Evolutionary conservation across 2,797 vertebrate species (phyloP), one percentile per base, ranked within the genome.

Genomic region (Octomys mimax): DNA sequence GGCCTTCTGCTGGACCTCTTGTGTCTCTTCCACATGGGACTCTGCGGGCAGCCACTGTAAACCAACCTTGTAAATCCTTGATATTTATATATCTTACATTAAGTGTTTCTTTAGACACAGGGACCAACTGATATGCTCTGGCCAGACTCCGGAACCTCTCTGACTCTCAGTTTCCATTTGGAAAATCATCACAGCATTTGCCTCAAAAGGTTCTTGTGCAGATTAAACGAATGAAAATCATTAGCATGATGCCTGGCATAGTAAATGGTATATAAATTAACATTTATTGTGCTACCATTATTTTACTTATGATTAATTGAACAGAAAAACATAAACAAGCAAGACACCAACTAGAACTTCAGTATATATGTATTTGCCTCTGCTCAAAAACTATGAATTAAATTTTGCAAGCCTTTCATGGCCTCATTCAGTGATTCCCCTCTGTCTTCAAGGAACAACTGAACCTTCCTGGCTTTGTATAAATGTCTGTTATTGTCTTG

Each of bases 371-470:
- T n/a, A 70, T 70, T 16, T 19, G 28, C 22, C 24, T 94, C 80
- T 86, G 68, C 49, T 91, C 79, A 78, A 84, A 83, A 64, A 79
- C 11, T 33, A 85, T 0, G 3, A 16, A 87, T 78, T 22, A 39
- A 62, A 89, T 92, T 92, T 64, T 84, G 36, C 24, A 82, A 81
- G 36, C 36, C 22, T 71, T 92, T 92, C 75, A 75, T 85, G 54
- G 12, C 18, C 91, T 82, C 28, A 66, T 89, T 39, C n/a, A 49
- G 5, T 79, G 57, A 90, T 70, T 70, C 18, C 10, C 36, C 36
- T 42, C 11, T 33, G 77, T 92, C n/a, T 92, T 89, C 49, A 85
- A 80, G 84, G 57, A 87, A 93, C 11, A 52, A 28, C 52, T 83
- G 46, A 75, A 86, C 80, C 19, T 75, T 66, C 59, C 18, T 66